Percentiles rank a stretch among this genome's conserved stretches.
These are phyloP conservation scores for Lagria hirta DNA, from an alignment of 2,888 invertebrate genomes.

Conservation along the genomic window DNA sequence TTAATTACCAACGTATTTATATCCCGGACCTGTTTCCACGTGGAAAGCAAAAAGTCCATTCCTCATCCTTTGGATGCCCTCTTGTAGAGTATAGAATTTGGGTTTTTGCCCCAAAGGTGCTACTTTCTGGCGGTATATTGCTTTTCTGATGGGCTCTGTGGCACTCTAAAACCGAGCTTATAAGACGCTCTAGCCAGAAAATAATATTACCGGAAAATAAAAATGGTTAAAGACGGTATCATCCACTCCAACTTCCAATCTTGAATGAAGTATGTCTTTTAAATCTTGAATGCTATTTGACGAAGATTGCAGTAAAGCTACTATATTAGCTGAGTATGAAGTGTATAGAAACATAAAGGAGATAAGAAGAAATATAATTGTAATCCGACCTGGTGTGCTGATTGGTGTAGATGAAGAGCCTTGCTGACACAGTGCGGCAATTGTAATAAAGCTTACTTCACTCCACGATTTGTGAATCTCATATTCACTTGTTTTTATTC, in stretches of 20 bases:
- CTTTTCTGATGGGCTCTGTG: conserved; percentile 63
- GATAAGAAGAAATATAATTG: conserved; percentile 64
- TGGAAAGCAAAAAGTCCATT: conserved; percentile 71
- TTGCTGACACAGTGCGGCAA: conserved; percentile 64
- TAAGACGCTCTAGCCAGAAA: not conserved
- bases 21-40: conserved; percentile 70
- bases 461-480: conserved; percentile 18
- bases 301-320: conserved; percentile 72
- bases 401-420: conserved; percentile 59
- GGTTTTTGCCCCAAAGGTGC: conserved; percentile 61
- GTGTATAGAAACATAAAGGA: conserved; percentile 71
- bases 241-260: conserved; percentile 67
- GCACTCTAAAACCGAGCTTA: conserved; percentile 58
- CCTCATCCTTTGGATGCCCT: conserved; percentile 63
- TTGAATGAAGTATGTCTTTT: conserved; percentile 65
- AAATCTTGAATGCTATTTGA: conserved; percentile 67
- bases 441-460: conserved; percentile 59
- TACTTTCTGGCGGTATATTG: conserved; percentile 66
- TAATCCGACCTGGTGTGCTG: conserved; percentile 57
- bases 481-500: conserved; percentile 3
- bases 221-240: conserved; percentile 70
- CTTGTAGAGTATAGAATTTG: conserved; percentile 62
- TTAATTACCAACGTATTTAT: conserved; percentile 62
- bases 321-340: conserved; percentile 76
- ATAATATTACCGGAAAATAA: conserved; percentile 63